These are phyloP conservation scores for Philereme transversata DNA, from an alignment of 2,888 invertebrate species.

Conservation along the genomic window DNA sequence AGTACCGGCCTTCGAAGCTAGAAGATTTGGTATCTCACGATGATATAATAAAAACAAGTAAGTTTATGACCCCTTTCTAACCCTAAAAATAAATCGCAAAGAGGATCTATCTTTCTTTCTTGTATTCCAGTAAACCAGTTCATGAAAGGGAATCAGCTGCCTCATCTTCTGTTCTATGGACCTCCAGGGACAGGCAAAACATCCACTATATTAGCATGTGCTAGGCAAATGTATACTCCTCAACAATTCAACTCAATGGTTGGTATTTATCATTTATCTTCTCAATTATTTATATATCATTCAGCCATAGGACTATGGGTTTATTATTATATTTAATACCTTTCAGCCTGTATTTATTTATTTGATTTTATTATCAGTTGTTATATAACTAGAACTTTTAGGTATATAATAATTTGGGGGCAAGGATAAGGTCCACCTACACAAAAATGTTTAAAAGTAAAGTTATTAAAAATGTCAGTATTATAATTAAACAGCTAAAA, in stretches of 20 bases:
- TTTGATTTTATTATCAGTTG: too few relatives aligned
- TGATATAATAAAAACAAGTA: slow-evolving; percentile 98
- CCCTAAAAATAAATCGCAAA: neutral
- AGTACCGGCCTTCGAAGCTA: slow-evolving; percentile 96
- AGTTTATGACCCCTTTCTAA: slow-evolving; percentile 51
- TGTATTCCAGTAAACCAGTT: slow-evolving; percentile 90
- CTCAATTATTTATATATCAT: too few relatives aligned
- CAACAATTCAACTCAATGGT: slow-evolving; percentile 97
- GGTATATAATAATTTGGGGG: too few relatives aligned
- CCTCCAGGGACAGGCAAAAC: slow-evolving; percentile 99
- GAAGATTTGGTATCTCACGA: slow-evolving; percentile 98
- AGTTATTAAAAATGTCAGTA: too few relatives aligned
- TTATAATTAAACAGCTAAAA: too few relatives aligned
- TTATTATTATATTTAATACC: too few relatives aligned
- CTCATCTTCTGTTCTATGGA: slow-evolving; percentile 98
- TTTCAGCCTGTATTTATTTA: too few relatives aligned
- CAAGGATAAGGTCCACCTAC: too few relatives aligned
- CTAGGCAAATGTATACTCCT: slow-evolving; percentile 94
- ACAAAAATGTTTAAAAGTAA: too few relatives aligned
- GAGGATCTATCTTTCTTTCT: neutral
- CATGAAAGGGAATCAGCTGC: slow-evolving; percentile 95
- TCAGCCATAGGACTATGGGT: too few relatives aligned
- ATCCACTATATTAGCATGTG: slow-evolving; percentile 98
- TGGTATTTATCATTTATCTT: too few relatives aligned
- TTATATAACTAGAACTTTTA: too few relatives aligned